phyloP scores from a whole-genome alignment of 2,113 vertebrate species.

The Channa argus region DNA sequence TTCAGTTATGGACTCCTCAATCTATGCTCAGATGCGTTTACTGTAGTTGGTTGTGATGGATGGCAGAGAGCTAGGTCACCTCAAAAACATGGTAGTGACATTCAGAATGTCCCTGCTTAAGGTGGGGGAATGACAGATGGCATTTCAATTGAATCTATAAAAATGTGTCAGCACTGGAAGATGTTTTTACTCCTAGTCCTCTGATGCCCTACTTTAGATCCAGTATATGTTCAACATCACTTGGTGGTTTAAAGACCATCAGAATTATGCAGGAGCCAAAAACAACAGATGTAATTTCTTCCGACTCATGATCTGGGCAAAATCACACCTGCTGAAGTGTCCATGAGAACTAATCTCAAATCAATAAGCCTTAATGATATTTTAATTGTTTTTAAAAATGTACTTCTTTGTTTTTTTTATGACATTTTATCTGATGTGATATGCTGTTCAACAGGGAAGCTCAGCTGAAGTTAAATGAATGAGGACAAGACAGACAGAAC shows the following conservation, averaged over 20 bases:
- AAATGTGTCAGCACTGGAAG: constrained; percentile 62
- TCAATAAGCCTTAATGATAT: constrained; percentile 1
- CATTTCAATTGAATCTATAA: constrained; percentile 73
- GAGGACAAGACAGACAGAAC: constrained; percentile 41
- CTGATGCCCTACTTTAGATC: constrained; percentile 52
- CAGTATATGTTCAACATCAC: constrained; percentile 6
- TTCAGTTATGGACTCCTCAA: constrained; percentile 45
- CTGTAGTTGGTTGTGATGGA: constrained; percentile 69
- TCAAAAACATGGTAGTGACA: constrained; percentile 70
- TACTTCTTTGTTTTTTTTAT: constrained; percentile 23
- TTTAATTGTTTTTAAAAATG: constrained; percentile 3
- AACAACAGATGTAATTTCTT: background rate
- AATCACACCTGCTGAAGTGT: constrained; percentile 6
- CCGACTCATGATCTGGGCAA: background rate
- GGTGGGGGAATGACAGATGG: constrained; percentile 71
- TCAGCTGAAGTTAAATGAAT: constrained; percentile 44
- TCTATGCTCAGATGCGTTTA: constrained; percentile 38
- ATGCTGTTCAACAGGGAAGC: constrained; percentile 30
- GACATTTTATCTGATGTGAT: constrained; percentile 15
- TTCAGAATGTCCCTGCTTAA: constrained; percentile 62
- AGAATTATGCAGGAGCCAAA: constrained; percentile 17
- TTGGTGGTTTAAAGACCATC: background rate
- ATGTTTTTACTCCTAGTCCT: constrained; percentile 49
- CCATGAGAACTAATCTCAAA: background rate
- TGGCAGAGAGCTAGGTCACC: constrained; percentile 64